A percentile compares a stretch with the other conserved stretches of the same genome.
Conservation (phyloP, 2,797 vertebrate genomes). For the Decapterus maruadsi region DNA sequence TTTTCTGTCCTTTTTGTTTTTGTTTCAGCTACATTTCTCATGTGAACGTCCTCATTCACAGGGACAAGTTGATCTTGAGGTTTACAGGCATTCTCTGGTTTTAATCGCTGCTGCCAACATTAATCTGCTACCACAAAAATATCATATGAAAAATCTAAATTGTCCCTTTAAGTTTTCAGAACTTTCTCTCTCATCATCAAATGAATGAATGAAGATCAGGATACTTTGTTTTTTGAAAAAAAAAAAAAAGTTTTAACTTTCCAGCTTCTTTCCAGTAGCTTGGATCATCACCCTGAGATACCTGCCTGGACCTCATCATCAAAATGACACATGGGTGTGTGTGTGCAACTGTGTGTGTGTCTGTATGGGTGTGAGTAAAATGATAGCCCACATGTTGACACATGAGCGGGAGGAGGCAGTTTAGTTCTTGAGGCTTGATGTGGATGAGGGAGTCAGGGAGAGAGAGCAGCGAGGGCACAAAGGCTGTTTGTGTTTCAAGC, state of each 20-base stretch:
- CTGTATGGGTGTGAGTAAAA: constrained; percentile 81
- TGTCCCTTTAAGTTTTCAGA: background rate
- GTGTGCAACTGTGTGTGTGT: background rate
- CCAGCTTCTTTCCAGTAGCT: constrained; percentile 34
- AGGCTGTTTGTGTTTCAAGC: constrained; percentile 91
- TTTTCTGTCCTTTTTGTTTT: background rate
- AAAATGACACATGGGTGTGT: constrained; percentile 52
- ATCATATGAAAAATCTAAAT: background rate
- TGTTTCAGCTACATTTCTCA: background rate
- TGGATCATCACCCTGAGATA: constrained; percentile 36
- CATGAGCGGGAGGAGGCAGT: constrained; percentile 84
- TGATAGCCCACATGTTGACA: constrained; percentile 88
- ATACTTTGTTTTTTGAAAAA: constrained; percentile 18
- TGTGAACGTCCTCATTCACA: background rate
- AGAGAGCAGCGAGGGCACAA: constrained; percentile 86
- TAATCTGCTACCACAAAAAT: background rate
- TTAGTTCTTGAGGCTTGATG: constrained; percentile 80
- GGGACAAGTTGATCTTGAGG: background rate
- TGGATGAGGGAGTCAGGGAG: constrained; percentile 79
- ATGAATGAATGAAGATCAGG: constrained; percentile 21
- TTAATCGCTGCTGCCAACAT: background rate
- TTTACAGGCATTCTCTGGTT: background rate
- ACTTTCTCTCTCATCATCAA: background rate
- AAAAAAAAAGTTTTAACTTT: constrained; percentile 1
- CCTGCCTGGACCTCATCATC: constrained; percentile 63